These are phyloP conservation scores for Bolinopsis microptera DNA, from an alignment of 37 sponge, comb jelly and placozoan species.

Conservation along the genomic window DNA sequence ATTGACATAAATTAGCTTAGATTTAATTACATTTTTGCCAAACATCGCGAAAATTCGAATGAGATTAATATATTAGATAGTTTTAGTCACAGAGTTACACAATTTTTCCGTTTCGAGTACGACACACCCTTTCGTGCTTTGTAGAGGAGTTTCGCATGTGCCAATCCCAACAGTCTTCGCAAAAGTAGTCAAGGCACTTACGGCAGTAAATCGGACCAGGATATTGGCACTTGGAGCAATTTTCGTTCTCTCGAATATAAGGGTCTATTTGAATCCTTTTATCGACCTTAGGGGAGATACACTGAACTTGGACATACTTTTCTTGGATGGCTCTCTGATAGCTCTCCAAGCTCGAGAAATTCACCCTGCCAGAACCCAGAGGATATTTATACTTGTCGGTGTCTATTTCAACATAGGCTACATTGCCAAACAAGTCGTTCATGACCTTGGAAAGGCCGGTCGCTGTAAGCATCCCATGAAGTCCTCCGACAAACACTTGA, in stretches of 20 bases:
- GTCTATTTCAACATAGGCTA: constrained; percentile 98
- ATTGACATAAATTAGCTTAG: no score
- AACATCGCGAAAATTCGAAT: no score
- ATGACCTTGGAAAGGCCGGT: constrained; percentile 90
- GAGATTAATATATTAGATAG: no score
- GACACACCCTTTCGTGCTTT: constrained; percentile 30
- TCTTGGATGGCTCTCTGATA: constrained; percentile 95
- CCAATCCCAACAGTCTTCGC: constrained; percentile 11
- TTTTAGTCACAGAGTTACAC: no score
- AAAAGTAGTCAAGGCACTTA: constrained; percentile 35
- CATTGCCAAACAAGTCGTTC: constrained; percentile 98
- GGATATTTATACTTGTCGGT: constrained; percentile 97
- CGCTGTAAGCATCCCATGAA: constrained; percentile 94
- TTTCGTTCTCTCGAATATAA: constrained; percentile 57
- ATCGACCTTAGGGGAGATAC: constrained; percentile 22
- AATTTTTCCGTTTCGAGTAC: constrained; percentile 12
- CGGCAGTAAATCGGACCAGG: constrained; percentile 60
- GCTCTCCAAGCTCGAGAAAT: constrained; percentile 86
- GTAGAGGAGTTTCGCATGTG: background rate
- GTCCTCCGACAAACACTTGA: constrained; percentile 97
- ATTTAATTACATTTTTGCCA: no score
- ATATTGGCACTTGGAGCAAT: constrained; percentile 13
- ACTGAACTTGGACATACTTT: constrained; percentile 92
- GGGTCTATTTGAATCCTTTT: constrained; percentile 61
- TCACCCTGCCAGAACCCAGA: constrained; percentile 97